Evolutionary conservation across 2,113 vertebrate genomes (phyloP).

Genomic region (Corythoichthys intestinalis): DNA sequence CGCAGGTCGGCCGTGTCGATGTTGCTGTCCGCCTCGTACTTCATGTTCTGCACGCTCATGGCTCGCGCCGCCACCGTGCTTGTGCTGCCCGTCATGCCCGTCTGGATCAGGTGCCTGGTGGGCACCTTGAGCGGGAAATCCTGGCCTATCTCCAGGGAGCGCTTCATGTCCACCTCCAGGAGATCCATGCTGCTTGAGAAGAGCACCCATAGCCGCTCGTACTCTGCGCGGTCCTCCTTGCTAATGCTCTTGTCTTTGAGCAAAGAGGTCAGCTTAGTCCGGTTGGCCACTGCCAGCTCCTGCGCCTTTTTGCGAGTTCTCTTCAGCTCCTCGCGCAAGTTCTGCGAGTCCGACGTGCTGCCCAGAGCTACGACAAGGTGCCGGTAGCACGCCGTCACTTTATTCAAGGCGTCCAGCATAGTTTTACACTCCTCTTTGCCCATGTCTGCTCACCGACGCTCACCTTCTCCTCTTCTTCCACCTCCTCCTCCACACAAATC

Average conservation of each 20-base stretch:
- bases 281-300: constrained; percentile 84
- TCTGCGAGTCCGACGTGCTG: constrained; percentile 91
- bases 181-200: constrained; percentile 94
- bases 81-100: constrained; percentile 87
- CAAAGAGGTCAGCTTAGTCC: constrained; percentile 81
- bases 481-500: constrained; percentile 10
- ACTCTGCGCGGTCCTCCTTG: constrained; percentile 85
- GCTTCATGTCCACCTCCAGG: constrained; percentile 91
- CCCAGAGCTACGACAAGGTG: constrained; percentile 90
- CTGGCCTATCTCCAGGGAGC: constrained; percentile 86
- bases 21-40: constrained; percentile 82
- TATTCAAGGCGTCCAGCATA: constrained; percentile 90
- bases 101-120: constrained; percentile 87
- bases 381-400: constrained; percentile 90
- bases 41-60: constrained; percentile 90
- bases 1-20: constrained; percentile 86
- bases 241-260: constrained; percentile 82
- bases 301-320: constrained; percentile 90
- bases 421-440: constrained; percentile 91
- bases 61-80: constrained; percentile 83
- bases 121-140: constrained; percentile 90
- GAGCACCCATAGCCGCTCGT: constrained; percentile 95
- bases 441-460: constrained; percentile 62
- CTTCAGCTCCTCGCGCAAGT: constrained; percentile 89
- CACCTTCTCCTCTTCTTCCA: neutral